Base-by-base conservation (phyloP, 2,797 vertebrate genomes). In the Mus caroli region DNA sequence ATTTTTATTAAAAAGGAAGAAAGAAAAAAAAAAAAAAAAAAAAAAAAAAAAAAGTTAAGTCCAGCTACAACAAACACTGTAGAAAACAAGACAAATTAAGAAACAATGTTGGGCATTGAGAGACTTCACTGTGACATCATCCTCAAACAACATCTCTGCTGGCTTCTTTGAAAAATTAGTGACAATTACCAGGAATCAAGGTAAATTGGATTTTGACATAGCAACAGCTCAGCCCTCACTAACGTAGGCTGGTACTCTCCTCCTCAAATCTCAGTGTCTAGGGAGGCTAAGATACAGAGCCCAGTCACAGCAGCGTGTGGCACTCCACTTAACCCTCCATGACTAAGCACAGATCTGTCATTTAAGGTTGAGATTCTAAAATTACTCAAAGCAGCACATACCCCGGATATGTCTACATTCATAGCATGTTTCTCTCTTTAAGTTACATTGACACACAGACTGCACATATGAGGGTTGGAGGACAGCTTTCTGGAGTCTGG, bases 111-210 rank as follows among this genome's bases (percentile, higher is more conserved):
- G 60, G 58, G 79, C 67, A 58, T 58, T 84, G 71, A 46, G 37
- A 93, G 64, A 90, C 54, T 95, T 80, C n/a, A 82, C 28, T 91
- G n/a, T 71, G 54, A 34, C 50, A 62, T n/a, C 43, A 91, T 69
- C 69, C 54, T 87, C 77, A 96, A 94, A 80, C 52, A 80, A 58
- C 75, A 95, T 6, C 40, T 62, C 52, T 91, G 75, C 75, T 62
- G 83, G 79, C 64, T 92, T 95, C 87, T 88, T 84, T 90, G 88
- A 94, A 94, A 96, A 82, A 91, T 91, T 58, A 95, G 54, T 87
- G 80, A 90, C 84, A 56, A 96, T 92, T 79, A 97, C 82, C 75
- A 94, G 54, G 79, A 95, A 96, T 93, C 79, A 93, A 93, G 64
- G 80, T 46, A 92, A 90, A 92, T 2, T 26, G 40, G 75, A 89